Evolutionary conservation across 2,888 invertebrate genomes (phyloP), one percentile per base, ranked within the genome.

Genomic region (Mellilla xanthometata): DNA sequence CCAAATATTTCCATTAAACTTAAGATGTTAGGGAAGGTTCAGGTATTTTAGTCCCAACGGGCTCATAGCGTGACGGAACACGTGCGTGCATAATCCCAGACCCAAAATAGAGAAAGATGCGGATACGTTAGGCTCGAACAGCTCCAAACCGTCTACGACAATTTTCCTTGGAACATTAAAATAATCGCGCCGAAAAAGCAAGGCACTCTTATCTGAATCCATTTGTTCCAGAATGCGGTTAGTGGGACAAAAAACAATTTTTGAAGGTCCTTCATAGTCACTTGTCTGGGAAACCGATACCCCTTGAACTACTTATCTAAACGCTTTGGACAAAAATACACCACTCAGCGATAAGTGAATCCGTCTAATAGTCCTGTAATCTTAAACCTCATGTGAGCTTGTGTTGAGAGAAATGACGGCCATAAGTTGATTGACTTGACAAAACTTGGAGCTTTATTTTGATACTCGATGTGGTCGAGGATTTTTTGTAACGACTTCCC

Each of bases 191-290:
- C 33, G 28, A 52, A 54, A 54, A 47, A 47, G 54, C 55, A 52
- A 52, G 52, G 50, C 49, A 43, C 40, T 49, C 52, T 68, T 71
- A 71, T 69, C 70, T 58, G 39, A 53, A 54, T 55, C 56, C 58
- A 57, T 56, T 59, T 58, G 56, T 60, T 62, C 59, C 63, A 51
- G 62, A 81, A 80, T 61, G 69, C 70, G 85, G 87, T 85, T 81
- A 87, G 65, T 81, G 62, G 83, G 60, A 63, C 82, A 81, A 78
- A 85, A 84, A 83, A 79, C 65, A 63, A 68, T 72, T 71, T 60
- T 60, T 59, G 59, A 70, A 71, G 69, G 69, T 62, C 70, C 70
- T 69, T 68, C 68, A 62, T 68, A 70, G 75, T 73, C 72, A 81
- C 70, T 79, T 78, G 74, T 70, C 64, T 67, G 66, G 65, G 68